Conservation (phyloP, 2,888 invertebrate genomes). For the Troides oblongomaculatus region DNA sequence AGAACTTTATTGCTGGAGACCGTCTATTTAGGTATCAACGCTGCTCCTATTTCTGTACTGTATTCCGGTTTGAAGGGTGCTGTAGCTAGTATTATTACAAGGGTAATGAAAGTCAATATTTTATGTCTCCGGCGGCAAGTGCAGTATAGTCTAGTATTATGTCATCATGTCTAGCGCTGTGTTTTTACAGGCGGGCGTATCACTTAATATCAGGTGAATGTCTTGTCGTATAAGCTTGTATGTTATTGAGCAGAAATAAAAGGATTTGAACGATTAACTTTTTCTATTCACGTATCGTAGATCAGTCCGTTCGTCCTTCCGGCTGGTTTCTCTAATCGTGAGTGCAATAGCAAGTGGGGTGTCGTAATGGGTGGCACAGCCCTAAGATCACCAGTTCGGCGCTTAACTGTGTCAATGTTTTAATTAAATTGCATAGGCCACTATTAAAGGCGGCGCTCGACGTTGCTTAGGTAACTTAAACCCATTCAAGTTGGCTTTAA, state of each 20-base stretch:
- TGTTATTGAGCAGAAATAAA: slow-evolving; percentile 43
- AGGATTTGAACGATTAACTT: slow-evolving; percentile 52
- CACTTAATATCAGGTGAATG: too few relatives aligned
- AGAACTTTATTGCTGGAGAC: too few relatives aligned
- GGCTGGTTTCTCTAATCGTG: slow-evolving; percentile 69
- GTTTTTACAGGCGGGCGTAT: too few relatives aligned
- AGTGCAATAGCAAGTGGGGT: slow-evolving; percentile 48
- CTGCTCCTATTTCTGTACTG: too few relatives aligned
- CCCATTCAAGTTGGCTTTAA: slow-evolving; percentile 22
- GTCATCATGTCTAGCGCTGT: not conserved
- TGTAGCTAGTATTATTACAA: too few relatives aligned
- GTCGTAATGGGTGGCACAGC: slow-evolving; percentile 41
- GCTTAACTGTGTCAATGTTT: slow-evolving; percentile 61
- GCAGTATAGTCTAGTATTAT: not conserved
- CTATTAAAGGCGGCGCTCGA: slow-evolving; percentile 42
- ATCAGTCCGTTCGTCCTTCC: slow-evolving; percentile 56
- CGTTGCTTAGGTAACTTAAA: slow-evolving; percentile 29
- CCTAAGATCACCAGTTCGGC: slow-evolving; percentile 47
- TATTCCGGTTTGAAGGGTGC: too few relatives aligned
- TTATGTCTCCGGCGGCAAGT: too few relatives aligned
- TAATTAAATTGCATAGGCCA: slow-evolving; percentile 50
- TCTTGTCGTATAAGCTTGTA: slow-evolving; percentile 15
- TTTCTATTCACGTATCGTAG: slow-evolving; percentile 57
- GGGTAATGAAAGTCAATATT: too few relatives aligned
- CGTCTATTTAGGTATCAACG: too few relatives aligned